Evolutionary conservation across 1,140 invertebrate species (phyloP), one percentile per base, ranked within the genome.

Genomic region (Sycobia sp.): DNA sequence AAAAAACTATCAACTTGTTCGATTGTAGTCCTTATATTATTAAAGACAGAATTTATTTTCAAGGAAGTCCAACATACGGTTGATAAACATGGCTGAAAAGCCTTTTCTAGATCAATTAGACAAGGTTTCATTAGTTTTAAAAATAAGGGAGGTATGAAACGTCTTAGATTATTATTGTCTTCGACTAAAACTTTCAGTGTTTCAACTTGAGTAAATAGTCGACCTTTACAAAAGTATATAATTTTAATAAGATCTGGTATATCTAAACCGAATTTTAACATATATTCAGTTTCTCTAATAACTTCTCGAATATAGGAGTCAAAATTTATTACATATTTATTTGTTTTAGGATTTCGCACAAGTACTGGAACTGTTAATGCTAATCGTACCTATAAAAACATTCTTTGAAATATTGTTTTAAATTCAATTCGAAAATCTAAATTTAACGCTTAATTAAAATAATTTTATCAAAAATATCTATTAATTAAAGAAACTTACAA

Each of bases 31-130:
- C 84, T 76, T 36, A 92, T 84, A 65, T 85, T 78, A 3, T 83
- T 76, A 56, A 88, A 88, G 67, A 87, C 88, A 27, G 89, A 80
- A 0, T 85, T 78, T 46, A 91, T 88, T 66, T 89, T 88, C 39
- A 90, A 81, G 0, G 92, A 93, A 3, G 89, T 88, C 93, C 93
- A 95, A 0, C 89, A 91, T 16, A 94, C 85, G 1, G 86, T 86
- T 0, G 89, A 90, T 4, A 94, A 74, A 9, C 90, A 92, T 2
- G 91, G 90, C 72, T 90, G 87, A 65, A 94, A 88, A 8, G 86
- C 83, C 27, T 85, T 82, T 53, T 90, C 88, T 49, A 91, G 73
- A 77, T 90, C 88, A 51, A 87, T 79, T 8, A 92, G 76, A 59
- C 87, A 85, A 20, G 88, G 85, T 29, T 87, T 85, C 76, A 92